A percentile compares a stretch with the other conserved stretches of the same genome.
Evolutionary conservation across 2,113 vertebrate species (phyloP).

Genomic region (Clarias macrocephalus): DNA sequence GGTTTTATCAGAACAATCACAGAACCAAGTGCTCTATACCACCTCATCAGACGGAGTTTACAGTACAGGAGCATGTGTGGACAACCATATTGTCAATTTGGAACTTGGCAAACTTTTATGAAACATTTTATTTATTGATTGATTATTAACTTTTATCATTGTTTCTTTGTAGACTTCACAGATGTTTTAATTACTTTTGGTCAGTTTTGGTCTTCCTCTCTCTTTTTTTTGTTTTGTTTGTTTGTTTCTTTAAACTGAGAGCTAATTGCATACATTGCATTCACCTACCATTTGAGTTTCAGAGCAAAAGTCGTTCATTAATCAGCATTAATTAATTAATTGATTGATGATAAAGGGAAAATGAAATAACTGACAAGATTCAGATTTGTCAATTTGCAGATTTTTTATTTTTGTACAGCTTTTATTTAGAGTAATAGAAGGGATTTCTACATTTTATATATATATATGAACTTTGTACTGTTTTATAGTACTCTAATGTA

Average conservation of each 20-base stretch:
- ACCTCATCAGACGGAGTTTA: conserved; percentile 33
- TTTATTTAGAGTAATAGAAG: conserved; percentile 50
- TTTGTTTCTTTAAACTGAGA: neutral
- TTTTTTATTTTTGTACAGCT: conserved; percentile 58
- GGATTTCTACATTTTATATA: conserved; percentile 66
- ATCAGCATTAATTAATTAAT: neutral
- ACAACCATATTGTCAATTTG: conserved; percentile 37
- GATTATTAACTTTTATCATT: conserved; percentile 25
- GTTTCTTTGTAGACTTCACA: neutral
- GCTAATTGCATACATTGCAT: neutral
- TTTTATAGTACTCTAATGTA: conserved; percentile 77
- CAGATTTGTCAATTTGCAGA: conserved; percentile 53
- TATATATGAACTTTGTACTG: conserved; percentile 69
- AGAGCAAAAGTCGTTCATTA: neutral
- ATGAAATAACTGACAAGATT: conserved; percentile 30
- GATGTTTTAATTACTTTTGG: neutral
- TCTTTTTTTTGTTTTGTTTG: neutral
- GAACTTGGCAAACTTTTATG: conserved; percentile 20
- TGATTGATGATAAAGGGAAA: conserved; percentile 10
- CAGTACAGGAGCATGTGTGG: conserved; percentile 29
- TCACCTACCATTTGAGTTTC: neutral
- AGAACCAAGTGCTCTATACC: conserved; percentile 18
- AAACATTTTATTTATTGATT: conserved; percentile 57
- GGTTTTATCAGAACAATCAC: conserved; percentile 13
- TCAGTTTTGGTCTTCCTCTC: neutral